phyloP scores from a whole-genome alignment of 2,797 vertebrate species.

The Pseudochromis fuscus region DNA sequence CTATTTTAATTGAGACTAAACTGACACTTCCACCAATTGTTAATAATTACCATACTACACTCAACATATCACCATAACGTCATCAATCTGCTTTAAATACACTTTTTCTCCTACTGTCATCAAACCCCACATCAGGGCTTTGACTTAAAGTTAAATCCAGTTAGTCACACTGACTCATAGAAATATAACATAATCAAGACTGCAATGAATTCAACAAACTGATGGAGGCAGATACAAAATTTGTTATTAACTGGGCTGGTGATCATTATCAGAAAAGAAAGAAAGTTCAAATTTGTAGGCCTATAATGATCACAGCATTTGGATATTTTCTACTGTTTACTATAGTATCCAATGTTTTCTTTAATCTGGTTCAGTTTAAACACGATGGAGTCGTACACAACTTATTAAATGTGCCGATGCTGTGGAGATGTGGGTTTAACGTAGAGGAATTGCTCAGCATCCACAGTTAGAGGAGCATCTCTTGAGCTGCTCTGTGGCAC shows the following conservation, averaged over 20 bases:
- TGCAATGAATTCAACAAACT: too few species aligned
- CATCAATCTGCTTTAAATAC: too few species aligned
- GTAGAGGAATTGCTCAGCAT: too few species aligned
- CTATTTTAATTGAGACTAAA: not conserved
- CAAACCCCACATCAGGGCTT: constrained; percentile 2
- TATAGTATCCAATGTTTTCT: not conserved
- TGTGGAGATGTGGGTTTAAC: not conserved
- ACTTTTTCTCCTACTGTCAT: not conserved
- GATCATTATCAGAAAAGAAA: not conserved
- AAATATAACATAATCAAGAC: not conserved
- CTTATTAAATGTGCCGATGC: not conserved
- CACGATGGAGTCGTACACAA: not conserved
- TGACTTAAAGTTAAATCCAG: too few species aligned
- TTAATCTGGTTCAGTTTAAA: not conserved
- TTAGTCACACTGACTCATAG: not conserved
- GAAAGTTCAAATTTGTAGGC: not conserved
- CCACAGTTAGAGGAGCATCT: not conserved
- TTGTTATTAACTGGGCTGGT: not conserved
- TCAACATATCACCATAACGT: too few species aligned
- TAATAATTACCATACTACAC: too few species aligned
- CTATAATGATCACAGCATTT: not conserved
- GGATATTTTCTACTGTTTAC: not conserved
- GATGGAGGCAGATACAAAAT: too few species aligned
- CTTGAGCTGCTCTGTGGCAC: too few species aligned
- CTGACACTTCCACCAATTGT: too few species aligned